These are phyloP conservation scores for Hylyphantes graminicola DNA, from an alignment of 1,140 invertebrate genomes.

Conservation along the genomic window DNA sequence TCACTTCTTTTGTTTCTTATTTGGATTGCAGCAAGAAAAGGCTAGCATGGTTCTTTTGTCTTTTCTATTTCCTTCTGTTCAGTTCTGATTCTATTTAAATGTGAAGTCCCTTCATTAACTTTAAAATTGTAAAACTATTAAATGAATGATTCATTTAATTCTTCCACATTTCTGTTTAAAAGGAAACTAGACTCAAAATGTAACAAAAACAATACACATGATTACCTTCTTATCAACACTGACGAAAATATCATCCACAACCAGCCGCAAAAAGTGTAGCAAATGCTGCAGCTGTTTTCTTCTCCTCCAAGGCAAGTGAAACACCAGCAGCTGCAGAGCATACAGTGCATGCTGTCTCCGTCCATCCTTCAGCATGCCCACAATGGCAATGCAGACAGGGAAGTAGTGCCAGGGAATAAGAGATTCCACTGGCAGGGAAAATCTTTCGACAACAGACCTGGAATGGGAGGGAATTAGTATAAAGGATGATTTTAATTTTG, in stretches of 20 bases:
- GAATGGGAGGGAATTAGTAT: no score
- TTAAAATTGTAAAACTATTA: no score
- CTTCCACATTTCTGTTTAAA: no score
- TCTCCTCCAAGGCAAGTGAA: constrained; percentile 39
- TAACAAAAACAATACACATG: not conserved
- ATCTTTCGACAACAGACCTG: constrained; percentile 41
- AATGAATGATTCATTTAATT: no score
- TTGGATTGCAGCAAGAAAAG: no score
- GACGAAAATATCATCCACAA: constrained; percentile 56
- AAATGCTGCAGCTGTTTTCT: constrained; percentile 31
- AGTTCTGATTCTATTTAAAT: no score
- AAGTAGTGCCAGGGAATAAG: constrained; percentile 48
- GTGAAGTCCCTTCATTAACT: no score
- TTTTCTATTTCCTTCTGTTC: no score
- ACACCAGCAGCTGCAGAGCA: constrained; percentile 43
- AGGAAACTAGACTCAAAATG: not conserved
- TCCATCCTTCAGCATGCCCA: constrained; percentile 38
- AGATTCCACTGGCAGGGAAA: constrained; percentile 34
- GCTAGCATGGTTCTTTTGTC: no score
- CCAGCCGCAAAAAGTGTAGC: constrained; percentile 45
- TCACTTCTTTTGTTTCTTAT: no score
- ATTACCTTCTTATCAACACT: constrained; percentile 55
- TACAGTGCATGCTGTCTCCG: constrained; percentile 27
- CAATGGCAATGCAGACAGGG: constrained; percentile 40
- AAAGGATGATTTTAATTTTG: no score